Evolutionary conservation across 92 coral and sea anemone genomes (phyloP).

Genomic region (Palythoa grandis): DNA sequence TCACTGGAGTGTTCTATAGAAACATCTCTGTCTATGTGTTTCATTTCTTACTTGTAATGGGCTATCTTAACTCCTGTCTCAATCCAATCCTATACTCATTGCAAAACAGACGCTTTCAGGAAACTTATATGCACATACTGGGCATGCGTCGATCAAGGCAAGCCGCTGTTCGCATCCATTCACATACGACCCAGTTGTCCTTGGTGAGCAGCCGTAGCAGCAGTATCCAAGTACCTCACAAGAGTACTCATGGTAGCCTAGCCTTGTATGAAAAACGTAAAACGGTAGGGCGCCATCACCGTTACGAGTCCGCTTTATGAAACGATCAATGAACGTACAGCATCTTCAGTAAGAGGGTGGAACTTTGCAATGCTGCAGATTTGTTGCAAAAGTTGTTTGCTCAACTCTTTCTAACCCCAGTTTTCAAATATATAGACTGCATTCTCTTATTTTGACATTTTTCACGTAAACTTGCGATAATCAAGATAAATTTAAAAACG

Average conservation of each 20-base stretch:
- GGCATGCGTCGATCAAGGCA: constrained; percentile 16
- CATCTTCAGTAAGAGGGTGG: too few species aligned
- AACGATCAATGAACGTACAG: too few species aligned
- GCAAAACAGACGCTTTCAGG: constrained; percentile 36
- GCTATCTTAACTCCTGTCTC: constrained; percentile 34
- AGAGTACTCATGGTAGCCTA: constrained; percentile 10
- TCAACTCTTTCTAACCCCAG: too few species aligned
- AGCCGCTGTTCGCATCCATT: constrained; percentile 2
- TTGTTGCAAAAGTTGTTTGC: too few species aligned
- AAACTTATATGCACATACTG: constrained; percentile 22
- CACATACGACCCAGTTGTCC: constrained; percentile 16
- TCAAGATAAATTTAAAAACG: too few species aligned
- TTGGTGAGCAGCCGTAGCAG: constrained; percentile 26
- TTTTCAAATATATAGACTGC: too few species aligned
- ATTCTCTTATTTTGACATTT: too few species aligned
- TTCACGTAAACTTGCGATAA: too few species aligned
- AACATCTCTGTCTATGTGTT: not conserved
- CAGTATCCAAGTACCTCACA: not conserved
- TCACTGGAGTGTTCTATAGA: constrained; percentile 23
- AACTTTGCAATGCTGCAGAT: too few species aligned
- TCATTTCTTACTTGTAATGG: constrained; percentile 13
- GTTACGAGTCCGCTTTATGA: constrained; percentile 27
- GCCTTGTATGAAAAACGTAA: not conserved
- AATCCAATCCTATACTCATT: constrained; percentile 31
- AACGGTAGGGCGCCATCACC: not conserved